Base-by-base conservation (phyloP, 2,888 invertebrate species). In the Acleris emargana region DNA sequence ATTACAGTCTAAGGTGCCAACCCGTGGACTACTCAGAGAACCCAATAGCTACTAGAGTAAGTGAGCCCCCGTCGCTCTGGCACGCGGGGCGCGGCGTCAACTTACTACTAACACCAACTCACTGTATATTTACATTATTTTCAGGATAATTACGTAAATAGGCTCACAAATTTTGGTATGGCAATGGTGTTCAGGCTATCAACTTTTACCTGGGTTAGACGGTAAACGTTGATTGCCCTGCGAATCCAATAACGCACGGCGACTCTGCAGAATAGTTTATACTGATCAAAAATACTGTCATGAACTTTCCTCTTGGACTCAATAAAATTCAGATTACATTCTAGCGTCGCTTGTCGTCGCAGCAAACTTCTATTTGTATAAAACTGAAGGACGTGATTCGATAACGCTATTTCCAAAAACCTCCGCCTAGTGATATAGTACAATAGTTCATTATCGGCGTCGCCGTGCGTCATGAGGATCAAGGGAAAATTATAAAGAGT, bases 1-100 rank as follows among this genome's bases (percentile, higher is more conserved):
- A 97, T 84, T 98, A 98, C 95, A 97, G 95, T 91, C 95, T 96
- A 85, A 95, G 95, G 84, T 98, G 98, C 94, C 97, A 98, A 93
- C 97, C 97, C 69, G 97, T 98, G 88, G 97, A 98, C 94, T 96
- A 97, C 93, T 94, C 96, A 77, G 94, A 95, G 89, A 95, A 94
- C 88, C 95, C 96, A 71, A 94, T 95, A 83, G 96, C 97, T 73
- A 93, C 94, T 84, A 95, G 97, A 95, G 97, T 98, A 96, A 96
- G 97, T 92, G 84, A 78, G 75, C 71, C 70, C 64, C 68, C 73
- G 70, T 58, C 67, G 68, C 67, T 68, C 70, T 70, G 58, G 71
- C 74, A 73, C 73, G 70, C 72, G 72, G 75, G 77, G 75, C 69
- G 69, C 67, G 69, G 73, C 76, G 68, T 71, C 74, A 68, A 69